These are phyloP conservation scores for Tipula unca DNA, from an alignment of 2,888 invertebrate genomes.

Conservation along the genomic window DNA sequence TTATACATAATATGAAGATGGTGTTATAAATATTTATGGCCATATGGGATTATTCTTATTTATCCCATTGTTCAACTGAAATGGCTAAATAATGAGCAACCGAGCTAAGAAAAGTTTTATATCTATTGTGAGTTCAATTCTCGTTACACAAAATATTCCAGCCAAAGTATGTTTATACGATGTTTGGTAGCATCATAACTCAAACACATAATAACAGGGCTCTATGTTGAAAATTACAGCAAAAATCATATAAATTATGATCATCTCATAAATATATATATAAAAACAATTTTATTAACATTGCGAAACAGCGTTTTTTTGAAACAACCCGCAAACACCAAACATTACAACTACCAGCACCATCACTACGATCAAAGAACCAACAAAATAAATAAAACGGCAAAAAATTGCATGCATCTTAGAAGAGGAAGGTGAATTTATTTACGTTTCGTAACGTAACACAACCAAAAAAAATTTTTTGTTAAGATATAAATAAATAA, in stretches of 20 bases:
- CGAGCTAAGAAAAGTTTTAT: no score
- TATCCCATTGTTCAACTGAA: no score
- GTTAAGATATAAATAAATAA: not conserved
- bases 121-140: no score
- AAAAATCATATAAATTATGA: not conserved
- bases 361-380: not conserved
- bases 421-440: not conserved
- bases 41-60: no score
- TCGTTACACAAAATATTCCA: no score
- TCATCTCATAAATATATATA: not conserved
- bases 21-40: no score
- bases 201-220: not conserved
- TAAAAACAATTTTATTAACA: not conserved
- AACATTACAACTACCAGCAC: not conserved
- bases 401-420: not conserved
- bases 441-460: not conserved
- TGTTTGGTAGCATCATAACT: not conserved
- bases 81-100: no score
- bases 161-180: no score
- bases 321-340: not conserved
- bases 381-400: not conserved
- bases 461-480: not conserved
- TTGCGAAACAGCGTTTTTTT: not conserved
- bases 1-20: no score
- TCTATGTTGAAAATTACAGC: not conserved